Evolutionary conservation across 1,140 invertebrate species (phyloP), one percentile per base, ranked within the genome.

Genomic region (Steinernema khuongi): DNA sequence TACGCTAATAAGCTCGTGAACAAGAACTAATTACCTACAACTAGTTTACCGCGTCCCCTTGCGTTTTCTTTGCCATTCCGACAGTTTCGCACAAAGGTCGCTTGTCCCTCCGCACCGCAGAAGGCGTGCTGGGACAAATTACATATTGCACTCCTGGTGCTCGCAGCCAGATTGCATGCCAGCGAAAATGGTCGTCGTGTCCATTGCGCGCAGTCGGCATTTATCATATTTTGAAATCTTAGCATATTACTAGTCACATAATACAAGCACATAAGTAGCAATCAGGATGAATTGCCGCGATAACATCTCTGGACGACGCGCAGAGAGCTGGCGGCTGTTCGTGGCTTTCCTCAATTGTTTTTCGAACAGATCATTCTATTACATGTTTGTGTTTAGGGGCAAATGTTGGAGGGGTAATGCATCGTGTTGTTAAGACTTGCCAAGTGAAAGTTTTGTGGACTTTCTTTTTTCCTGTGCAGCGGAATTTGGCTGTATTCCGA

Each of bases 21-120:
- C 50, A 26, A 60, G 50, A 60, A 60, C 50, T 60, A 60, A 60
- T 60, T 60, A 60, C 50, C 50, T 60, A 60, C 50, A 60, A 60
- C 50, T 60, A 60, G 50, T 60, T 60, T 60, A 60, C 50, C 50
- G 50, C 50, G 7, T 22, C 26, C 19, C 50, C 26, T n/a, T n/a
- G 36, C n/a, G n/a, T n/a, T n/a, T n/a, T 60, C 22, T 17, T 60
- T 60, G 4, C 50, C 50, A 22, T 60, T 26, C 11, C 50, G 22
- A 60, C 11, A 60, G 22, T 60, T 22, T 26, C 11, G 26, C 50
- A 22, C 50, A 22, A 2, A 60, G 7, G 7, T 60, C 50, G 22
- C 14, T 60, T 22, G 50, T 7, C 2, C 7, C 22, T 22, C 19
- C 14, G 50, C 11, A 60, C 19, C 14, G 50, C 11, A 60, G 50